These are phyloP conservation scores for Saxicola maurus DNA, from an alignment of 2,797 vertebrate genomes.

Conservation along the genomic window DNA sequence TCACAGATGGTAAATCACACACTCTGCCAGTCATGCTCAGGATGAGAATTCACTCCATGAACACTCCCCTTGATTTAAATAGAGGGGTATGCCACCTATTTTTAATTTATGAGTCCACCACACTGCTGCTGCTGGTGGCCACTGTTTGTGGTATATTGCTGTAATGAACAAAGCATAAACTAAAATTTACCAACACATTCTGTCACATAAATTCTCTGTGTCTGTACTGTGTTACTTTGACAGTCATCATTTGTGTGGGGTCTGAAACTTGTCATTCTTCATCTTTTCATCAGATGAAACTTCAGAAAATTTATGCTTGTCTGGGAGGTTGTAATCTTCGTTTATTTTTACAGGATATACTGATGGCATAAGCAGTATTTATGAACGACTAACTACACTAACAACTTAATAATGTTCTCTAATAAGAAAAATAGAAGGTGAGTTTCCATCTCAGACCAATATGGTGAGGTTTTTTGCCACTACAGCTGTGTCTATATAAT, in stretches of 20 bases:
- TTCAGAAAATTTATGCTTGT: neutral
- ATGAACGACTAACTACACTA: neutral
- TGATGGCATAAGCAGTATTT: neutral
- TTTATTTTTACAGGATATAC: neutral
- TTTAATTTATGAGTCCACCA: neutral
- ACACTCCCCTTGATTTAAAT: slow-evolving; percentile 19
- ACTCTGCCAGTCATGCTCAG: neutral
- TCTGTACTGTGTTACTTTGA: neutral
- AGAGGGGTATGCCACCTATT: neutral
- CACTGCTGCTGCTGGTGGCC: neutral
- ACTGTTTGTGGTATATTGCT: neutral
- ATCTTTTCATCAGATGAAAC: neutral
- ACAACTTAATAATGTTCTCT: neutral
- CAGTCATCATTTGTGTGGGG: neutral
- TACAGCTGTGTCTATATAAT: neutral
- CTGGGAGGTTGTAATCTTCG: neutral
- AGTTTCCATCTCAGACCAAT: neutral
- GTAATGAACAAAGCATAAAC: neutral
- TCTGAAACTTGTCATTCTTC: neutral
- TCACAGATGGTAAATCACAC: neutral
- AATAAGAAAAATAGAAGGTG: neutral
- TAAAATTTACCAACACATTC: neutral
- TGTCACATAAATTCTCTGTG: neutral
- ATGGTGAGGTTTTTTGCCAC: neutral
- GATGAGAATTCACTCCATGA: neutral